phyloP scores from a whole-genome alignment of 2,797 vertebrate species.

The Heteromormyrus szaboi region DNA sequence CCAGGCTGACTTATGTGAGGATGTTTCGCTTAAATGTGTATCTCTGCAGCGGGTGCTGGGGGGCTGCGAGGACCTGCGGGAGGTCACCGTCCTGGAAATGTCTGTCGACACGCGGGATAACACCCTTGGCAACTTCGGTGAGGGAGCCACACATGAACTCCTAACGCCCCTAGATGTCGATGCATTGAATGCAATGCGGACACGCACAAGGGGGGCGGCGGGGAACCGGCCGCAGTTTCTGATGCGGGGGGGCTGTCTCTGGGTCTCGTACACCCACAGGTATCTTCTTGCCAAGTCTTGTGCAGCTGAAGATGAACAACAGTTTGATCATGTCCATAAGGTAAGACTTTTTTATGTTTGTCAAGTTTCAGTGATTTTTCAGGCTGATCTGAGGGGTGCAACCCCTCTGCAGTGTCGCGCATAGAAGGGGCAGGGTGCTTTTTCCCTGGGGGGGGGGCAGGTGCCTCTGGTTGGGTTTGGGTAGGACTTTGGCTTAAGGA shows the following conservation, averaged over 20 bases:
- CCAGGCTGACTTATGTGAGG: not conserved
- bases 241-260: slow-evolving; percentile 20
- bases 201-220: not conserved
- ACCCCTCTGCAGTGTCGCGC: not conserved
- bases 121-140: slow-evolving; percentile 84
- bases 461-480: not conserved
- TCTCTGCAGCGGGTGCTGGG: slow-evolving; percentile 66
- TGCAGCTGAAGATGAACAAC: slow-evolving; percentile 82
- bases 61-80: slow-evolving; percentile 65
- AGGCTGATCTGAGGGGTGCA: not conserved
- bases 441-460: too few species aligned
- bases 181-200: slow-evolving; percentile 10
- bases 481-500: not conserved
- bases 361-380: not conserved
- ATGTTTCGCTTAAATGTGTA: not conserved
- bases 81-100: slow-evolving; percentile 70
- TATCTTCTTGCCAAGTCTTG: slow-evolving; percentile 75
- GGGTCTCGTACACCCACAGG: slow-evolving; percentile 57
- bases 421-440: not conserved
- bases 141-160: slow-evolving; percentile 51
- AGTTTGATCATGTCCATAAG: slow-evolving; percentile 79
- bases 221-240: slow-evolving; percentile 7
- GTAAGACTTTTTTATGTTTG: slow-evolving; percentile 54
- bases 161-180: not conserved
- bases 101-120: slow-evolving; percentile 71